Conservation (phyloP, 2,113 vertebrate species). For the Oreochromis tanganicae region DNA sequence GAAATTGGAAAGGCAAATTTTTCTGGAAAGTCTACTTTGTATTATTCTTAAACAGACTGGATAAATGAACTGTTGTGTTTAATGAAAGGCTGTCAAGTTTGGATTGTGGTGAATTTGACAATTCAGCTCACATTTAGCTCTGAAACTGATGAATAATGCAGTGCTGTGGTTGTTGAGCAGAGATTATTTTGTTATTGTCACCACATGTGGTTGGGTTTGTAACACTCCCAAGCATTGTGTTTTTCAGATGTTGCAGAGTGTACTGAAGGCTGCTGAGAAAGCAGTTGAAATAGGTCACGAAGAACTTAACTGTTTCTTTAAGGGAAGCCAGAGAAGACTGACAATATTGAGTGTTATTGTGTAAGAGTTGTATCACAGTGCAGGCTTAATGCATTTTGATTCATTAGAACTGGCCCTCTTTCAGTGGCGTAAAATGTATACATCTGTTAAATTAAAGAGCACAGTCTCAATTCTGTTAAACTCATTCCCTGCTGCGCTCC, state of each 20-base stretch:
- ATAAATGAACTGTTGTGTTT: background rate
- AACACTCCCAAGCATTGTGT: constrained; percentile 1
- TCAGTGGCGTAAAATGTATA: background rate
- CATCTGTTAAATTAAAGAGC: background rate
- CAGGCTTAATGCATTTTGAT: background rate
- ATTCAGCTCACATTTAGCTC: background rate
- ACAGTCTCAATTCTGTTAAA: background rate
- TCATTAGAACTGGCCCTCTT: background rate
- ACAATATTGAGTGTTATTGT: background rate
- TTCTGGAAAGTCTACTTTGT: background rate
- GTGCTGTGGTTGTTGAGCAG: constrained; percentile 1
- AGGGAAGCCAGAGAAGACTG: background rate
- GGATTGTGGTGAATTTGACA: background rate
- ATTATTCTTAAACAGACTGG: background rate
- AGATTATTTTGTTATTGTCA: constrained; percentile 21
- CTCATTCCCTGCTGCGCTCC: background rate
- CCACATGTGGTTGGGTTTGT: constrained; percentile 5
- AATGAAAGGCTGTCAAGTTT: background rate
- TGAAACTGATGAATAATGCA: constrained; percentile 18
- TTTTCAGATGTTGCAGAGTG: background rate
- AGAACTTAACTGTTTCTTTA: background rate
- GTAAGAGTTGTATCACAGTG: background rate
- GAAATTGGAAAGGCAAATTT: background rate
- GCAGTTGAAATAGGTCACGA: background rate
- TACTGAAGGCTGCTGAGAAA: background rate